Percentiles rank a stretch among this genome's conserved stretches.
phyloP scores from a whole-genome alignment of 1,140 invertebrate genomes.

The Halictus rubicundus region DNA sequence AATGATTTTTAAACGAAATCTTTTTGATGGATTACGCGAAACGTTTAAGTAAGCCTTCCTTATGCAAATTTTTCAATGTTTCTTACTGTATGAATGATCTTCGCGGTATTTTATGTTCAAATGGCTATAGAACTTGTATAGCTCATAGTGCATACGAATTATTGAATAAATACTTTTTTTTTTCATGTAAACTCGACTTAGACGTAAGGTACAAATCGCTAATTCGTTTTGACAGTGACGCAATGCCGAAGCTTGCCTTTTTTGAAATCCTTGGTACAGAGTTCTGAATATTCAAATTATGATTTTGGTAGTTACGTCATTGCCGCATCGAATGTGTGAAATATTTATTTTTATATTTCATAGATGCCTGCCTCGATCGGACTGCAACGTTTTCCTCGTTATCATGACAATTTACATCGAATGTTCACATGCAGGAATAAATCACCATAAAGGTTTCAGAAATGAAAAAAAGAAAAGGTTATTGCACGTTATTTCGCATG shows the following conservation, averaged over 20 bases:
- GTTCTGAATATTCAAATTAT: no score
- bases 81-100: not conserved
- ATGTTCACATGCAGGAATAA: not conserved
- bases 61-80: not conserved
- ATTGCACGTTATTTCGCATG: constrained; percentile 22
- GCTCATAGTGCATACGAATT: not conserved
- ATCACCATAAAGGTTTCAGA: no score
- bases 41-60: not conserved
- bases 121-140: no score
- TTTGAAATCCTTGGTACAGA: no score
- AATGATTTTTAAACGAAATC: not conserved
- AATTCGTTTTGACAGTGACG: no score
- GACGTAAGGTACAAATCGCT: constrained; percentile 5
- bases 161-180: not conserved
- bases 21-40: not conserved
- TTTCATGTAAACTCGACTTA: constrained; percentile 49
- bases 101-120: no score
- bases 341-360: constrained; percentile 22
- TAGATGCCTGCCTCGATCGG: constrained; percentile 19
- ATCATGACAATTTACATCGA: constrained; percentile 34
- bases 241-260: no score
- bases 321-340: not conserved
- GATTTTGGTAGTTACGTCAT: no score
- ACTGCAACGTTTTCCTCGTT: constrained; percentile 23
- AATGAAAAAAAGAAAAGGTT: not conserved